These are phyloP conservation scores for Sericinus montela DNA, from an alignment of 2,888 invertebrate genomes.

Conservation along the genomic window DNA sequence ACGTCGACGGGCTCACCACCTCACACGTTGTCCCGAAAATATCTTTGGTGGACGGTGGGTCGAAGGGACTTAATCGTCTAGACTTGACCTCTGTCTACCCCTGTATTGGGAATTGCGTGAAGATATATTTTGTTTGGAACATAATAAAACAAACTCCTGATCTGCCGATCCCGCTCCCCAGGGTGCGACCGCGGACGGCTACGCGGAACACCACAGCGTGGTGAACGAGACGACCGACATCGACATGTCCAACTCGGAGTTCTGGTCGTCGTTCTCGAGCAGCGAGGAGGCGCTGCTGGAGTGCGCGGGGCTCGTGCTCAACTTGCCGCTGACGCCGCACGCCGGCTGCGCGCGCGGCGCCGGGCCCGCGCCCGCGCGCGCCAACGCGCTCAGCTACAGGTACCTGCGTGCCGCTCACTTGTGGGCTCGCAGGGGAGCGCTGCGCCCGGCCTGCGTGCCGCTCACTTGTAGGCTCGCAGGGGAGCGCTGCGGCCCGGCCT, in stretches of 20 bases:
- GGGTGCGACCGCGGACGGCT: slow-evolving; percentile 81
- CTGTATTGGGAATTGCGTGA: too few species aligned
- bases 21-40: too few species aligned
- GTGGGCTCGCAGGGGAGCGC: too few species aligned
- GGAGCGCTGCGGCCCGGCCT: too few species aligned
- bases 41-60: too few species aligned
- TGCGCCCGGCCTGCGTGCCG: too few species aligned
- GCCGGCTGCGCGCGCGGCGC: slow-evolving; percentile 68
- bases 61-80: too few species aligned
- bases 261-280: slow-evolving; percentile 90
- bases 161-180: slow-evolving; percentile 30
- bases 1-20: too few species aligned
- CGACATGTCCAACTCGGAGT: slow-evolving; percentile 87
- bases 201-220: slow-evolving; percentile 81
- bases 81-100: too few species aligned
- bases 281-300: slow-evolving; percentile 87
- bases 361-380: slow-evolving; percentile 68
- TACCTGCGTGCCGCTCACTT: slow-evolving; percentile 42
- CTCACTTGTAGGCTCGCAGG: too few species aligned
- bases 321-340: slow-evolving; percentile 84
- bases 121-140: too few species aligned
- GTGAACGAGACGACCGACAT: slow-evolving; percentile 83
- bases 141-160: too few species aligned
- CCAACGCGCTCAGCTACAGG: slow-evolving; percentile 83
- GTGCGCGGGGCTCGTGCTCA: slow-evolving; percentile 85